A percentile compares a stretch with the other conserved stretches of the same genome.
These are phyloP conservation scores for Nephrotoma flavescens DNA, from an alignment of 2,888 invertebrate species.

Conservation along the genomic window DNA sequence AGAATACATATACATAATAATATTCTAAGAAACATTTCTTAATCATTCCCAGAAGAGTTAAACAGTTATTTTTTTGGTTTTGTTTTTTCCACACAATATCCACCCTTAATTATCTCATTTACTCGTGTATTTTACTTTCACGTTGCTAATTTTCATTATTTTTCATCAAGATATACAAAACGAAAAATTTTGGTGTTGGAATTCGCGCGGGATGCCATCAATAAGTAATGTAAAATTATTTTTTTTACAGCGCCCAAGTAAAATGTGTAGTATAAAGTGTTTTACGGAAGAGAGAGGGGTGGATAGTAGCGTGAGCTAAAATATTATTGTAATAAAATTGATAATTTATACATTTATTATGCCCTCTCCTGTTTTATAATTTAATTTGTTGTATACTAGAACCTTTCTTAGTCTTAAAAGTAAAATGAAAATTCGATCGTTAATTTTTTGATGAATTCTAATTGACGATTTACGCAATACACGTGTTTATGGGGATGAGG, in stretches of 20 bases:
- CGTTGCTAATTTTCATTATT: not conserved
- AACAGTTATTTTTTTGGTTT: not conserved
- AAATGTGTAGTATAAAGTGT: not conserved
- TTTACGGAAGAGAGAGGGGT: not conserved
- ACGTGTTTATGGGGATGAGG: not conserved
- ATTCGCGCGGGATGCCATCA: not conserved
- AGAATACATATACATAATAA: not conserved
- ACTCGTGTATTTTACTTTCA: not conserved
- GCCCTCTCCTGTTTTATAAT: not conserved
- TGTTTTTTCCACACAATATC: not conserved
- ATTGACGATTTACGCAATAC: not conserved
- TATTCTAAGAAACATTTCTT: not conserved
- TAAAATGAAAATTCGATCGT: not conserved
- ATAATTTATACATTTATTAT: not conserved
- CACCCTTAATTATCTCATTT: not conserved
- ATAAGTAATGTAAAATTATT: not conserved
- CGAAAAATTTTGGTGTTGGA: not conserved
- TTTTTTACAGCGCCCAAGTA: not conserved
- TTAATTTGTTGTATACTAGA: not conserved
- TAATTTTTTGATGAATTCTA: not conserved
- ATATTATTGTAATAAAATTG: not conserved
- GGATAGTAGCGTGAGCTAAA: not conserved
- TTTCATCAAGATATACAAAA: not conserved
- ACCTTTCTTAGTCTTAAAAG: not conserved
- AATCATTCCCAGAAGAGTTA: not conserved